A percentile compares a stretch with the other conserved stretches of the same genome.
Conservation (phyloP, 2,113 vertebrate genomes). For the Nothobranchius kuhntae region DNA sequence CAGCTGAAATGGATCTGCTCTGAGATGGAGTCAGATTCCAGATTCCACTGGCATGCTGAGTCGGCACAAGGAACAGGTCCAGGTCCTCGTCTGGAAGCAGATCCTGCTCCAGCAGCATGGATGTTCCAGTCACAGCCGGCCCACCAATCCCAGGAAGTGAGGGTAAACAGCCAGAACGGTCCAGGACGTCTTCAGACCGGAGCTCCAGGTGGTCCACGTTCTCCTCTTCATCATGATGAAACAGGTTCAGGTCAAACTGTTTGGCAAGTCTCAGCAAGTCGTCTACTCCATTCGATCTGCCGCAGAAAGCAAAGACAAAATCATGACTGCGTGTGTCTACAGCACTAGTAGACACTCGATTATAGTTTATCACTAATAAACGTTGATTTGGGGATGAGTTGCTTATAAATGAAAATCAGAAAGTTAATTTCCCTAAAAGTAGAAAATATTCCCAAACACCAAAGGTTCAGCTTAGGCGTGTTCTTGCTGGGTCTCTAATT, state of each 20-base stretch:
- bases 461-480: no score
- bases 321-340: no score
- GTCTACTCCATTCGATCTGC: constrained; percentile 80
- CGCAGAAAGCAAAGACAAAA: neutral
- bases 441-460: no score
- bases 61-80: constrained; percentile 87
- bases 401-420: no score
- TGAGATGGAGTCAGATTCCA: constrained; percentile 75
- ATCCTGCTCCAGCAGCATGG: constrained; percentile 20
- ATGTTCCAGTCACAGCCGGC: fast-evolving
- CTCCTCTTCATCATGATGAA: constrained; percentile 72
- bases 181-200: constrained; percentile 11
- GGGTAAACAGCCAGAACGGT: neutral
- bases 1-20: neutral
- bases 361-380: no score
- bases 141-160: neutral
- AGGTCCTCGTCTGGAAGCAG: constrained; percentile 78
- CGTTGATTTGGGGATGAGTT: no score
- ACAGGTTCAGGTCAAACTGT: constrained; percentile 91
- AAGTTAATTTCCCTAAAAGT: no score
- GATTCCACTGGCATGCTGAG: constrained; percentile 79
- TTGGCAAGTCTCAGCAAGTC: constrained; percentile 90
- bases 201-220: constrained; percentile 38
- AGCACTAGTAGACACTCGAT: no score
- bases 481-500: no score